Evolutionary conservation across 2,888 invertebrate species (phyloP).

Genomic region (Drosophila paramelanica): DNA sequence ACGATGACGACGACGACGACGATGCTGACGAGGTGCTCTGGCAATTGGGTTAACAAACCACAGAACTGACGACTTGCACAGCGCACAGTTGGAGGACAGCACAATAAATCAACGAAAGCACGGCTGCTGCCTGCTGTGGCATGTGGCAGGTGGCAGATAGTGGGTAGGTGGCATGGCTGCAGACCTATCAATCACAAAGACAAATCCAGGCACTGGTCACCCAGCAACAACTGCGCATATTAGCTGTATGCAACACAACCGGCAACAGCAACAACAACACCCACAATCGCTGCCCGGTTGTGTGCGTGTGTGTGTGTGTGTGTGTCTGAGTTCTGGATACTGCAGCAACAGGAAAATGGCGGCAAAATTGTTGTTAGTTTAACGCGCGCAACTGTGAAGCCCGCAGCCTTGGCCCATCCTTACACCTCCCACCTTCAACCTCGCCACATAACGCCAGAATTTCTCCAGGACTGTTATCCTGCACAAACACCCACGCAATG

Average conservation of each 20-base stretch:
- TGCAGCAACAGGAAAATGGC: conserved; percentile 67
- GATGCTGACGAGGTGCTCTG: conserved; percentile 18
- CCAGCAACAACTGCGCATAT: conserved; percentile 25
- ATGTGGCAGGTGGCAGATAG: conserved; percentile 5
- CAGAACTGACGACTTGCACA: conserved; percentile 27
- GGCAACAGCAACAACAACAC: conserved; percentile 12
- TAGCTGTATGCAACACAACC: conserved; percentile 26
- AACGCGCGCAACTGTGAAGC: conserved; percentile 36
- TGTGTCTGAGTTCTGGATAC: not conserved
- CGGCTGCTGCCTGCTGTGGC: not conserved
- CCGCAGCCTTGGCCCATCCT: conserved; percentile 10
- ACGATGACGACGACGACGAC: conserved; percentile 14
- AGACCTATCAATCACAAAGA: conserved; percentile 67
- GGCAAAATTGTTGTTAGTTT: conserved; percentile 73
- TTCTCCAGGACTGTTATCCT: not conserved
- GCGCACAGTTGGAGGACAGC: conserved; percentile 11
- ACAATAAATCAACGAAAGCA: conserved; percentile 51
- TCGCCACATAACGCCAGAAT: conserved; percentile 7
- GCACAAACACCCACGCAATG: conserved; percentile 16
- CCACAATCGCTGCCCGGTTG: not conserved
- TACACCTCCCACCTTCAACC: not conserved
- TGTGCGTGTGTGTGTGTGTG: conserved; percentile 3
- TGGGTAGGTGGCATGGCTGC: conserved; percentile 16
- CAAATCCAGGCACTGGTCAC: conserved; percentile 36
- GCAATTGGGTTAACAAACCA: conserved; percentile 79